Evolutionary conservation across 2,113 vertebrate genomes (phyloP).

Genomic region (Columbina picui): DNA sequence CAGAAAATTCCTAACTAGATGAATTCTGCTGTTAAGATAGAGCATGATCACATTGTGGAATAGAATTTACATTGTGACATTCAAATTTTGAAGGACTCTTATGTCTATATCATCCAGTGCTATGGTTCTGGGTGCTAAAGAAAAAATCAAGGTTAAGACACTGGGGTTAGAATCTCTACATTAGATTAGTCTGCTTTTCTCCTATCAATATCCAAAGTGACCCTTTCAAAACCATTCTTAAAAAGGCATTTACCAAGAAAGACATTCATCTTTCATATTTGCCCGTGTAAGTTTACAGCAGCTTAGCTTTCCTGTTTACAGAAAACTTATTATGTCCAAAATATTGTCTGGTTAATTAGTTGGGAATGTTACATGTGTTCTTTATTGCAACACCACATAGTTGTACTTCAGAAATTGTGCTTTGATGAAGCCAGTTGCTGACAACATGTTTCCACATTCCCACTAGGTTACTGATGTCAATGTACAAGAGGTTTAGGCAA

Average conservation of each 20-base stretch:
- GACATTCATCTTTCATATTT: neutral
- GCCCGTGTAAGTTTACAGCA: neutral
- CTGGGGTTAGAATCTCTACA: neutral
- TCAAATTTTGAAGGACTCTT: neutral
- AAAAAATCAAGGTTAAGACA: neutral
- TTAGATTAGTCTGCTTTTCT: neutral
- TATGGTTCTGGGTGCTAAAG: neutral
- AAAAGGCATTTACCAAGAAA: neutral
- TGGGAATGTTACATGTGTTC: neutral
- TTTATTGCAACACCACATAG: neutral
- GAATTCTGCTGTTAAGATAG: neutral
- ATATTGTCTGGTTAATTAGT: neutral
- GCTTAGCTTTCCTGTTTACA: neutral
- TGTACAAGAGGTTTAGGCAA: neutral
- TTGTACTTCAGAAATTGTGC: neutral
- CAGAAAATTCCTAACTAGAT: neutral
- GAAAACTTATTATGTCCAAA: neutral
- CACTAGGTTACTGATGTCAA: neutral
- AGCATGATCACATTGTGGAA: neutral
- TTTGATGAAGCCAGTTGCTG: neutral
- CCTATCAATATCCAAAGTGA: neutral
- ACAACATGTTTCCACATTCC: neutral
- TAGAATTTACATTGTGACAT: neutral
- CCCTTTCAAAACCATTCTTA: neutral
- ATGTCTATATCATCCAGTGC: neutral